phyloP scores from a whole-genome alignment of 2,113 vertebrate species.

The Chionodraco myersi region DNA sequence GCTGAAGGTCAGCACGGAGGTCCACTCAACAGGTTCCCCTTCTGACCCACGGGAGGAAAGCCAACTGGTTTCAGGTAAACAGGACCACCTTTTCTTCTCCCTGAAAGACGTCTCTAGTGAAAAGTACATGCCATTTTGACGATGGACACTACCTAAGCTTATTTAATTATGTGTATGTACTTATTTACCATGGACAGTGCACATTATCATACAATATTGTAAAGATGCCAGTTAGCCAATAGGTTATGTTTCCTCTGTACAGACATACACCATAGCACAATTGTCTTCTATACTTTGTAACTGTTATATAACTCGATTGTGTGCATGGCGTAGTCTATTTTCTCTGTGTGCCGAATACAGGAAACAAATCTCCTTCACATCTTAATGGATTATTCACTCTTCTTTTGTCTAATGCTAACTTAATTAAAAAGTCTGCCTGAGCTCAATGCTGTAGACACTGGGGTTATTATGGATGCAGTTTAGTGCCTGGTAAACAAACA shows the following conservation, averaged over 20 bases:
- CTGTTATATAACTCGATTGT: neutral
- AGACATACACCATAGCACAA: too few relatives aligned
- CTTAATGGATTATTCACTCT: neutral
- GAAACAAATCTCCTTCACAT: neutral
- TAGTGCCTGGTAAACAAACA: constrained; percentile 32
- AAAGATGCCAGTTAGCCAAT: too few relatives aligned
- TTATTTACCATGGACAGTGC: too few relatives aligned
- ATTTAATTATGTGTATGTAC: neutral
- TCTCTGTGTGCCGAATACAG: neutral
- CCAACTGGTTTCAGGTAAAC: constrained; percentile 80
- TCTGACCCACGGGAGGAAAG: constrained; percentile 51
- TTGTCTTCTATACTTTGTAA: neutral
- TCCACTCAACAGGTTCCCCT: constrained; percentile 37
- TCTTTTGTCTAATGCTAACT: neutral
- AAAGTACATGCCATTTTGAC: neutral
- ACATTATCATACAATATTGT: too few relatives aligned
- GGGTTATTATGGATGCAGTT: constrained; percentile 24
- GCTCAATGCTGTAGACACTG: neutral
- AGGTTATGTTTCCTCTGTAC: too few relatives aligned
- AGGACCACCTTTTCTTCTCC: constrained; percentile 7
- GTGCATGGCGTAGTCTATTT: neutral
- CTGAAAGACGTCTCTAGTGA: neutral
- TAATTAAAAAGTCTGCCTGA: neutral
- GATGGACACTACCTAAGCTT: neutral
- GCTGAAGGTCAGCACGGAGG: constrained; percentile 80